Evolutionary conservation across 2,888 invertebrate species (phyloP), one percentile per base, ranked within the genome.

Genomic region (Onchidella celtica): DNA sequence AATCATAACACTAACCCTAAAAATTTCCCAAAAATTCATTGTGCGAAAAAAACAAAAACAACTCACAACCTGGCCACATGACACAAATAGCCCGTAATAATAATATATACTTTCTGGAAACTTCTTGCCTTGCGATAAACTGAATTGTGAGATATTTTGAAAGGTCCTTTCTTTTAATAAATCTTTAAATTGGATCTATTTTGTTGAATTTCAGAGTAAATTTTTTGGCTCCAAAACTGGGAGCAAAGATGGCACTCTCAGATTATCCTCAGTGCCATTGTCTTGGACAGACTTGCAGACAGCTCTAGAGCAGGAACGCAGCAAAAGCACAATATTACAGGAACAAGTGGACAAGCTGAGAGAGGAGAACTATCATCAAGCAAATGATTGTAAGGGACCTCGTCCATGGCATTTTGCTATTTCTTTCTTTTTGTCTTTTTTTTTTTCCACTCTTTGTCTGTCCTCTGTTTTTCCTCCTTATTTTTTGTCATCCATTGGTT

Each of bases 281-380:
- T 82, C 86, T 36, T 85, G 86, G 83, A 84, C 84, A 32, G 91
- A 91, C 76, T 78, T 90, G 24, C 89, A 90, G 83, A 78, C 86
- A 27, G 86, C 87, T 68, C 89, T 95, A 59, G 92, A 93, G 82
- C 94, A 95, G 77, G 96, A 96, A 90, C 94, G 95, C 65, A 89
- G 87, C 74, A 86, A 87, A 69, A 87, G 84, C 38, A 76, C 81
- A 29, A 87, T 88, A 38, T 32, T 91, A 3, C 90, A 90, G 83
- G 89, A 90, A 40, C 90, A 91, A 79, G 63, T 90, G 29, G 90
- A 90, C 66, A 86, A 88, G 78, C 84, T 91, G 57, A 81, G 89
- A 17, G 84, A 87, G 75, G 91, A 91, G 57, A 89, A 90, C 83
- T 88, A 84, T 38, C 82, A 87, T 34, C 89, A 89, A 65, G 88